Base-by-base conservation (phyloP, 2,797 vertebrate species). In the Poeciliopsis presidionis region DNA sequence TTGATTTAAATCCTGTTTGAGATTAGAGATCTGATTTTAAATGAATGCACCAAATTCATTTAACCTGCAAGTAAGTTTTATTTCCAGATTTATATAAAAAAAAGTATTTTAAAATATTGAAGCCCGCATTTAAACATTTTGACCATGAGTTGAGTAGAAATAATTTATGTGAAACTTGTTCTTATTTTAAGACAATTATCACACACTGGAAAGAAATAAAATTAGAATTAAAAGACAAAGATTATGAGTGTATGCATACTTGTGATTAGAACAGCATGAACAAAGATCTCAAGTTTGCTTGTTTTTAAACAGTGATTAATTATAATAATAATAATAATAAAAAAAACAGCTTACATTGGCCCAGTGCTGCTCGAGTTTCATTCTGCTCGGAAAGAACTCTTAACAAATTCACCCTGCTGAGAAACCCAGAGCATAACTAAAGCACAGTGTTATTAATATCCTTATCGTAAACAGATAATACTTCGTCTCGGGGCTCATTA, bases 381-480 rank as follows among this genome's bases (percentile, higher is more conserved):
- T 86, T 86, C 81, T 74, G 73, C 74, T 82, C 76, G 79, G 84
- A 82, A 85, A 84, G 81, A 83, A 33, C 79, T 76, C 75, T 77
- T 90, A 89, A 89, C 90, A 93, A 91, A 77, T 92, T 86, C 84
- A 79, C 74, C 86, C 84, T 75, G 3, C 73, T 74, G 85, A 90
- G 82, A 87, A 87, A 67, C 83, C 80, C 74, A 36, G 82, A 89
- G 88, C 90, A 90, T 91, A 91, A 93, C 89, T 93, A 93, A 91
- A 94, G 90, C 86, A 80, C 88, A 87, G 87, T 80, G 87, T 94
- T 94, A 95, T 95, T 94, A 93, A 94, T 94, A 94, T 94, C 94
- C 92, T 95, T 94, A 94, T 95, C 90, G 86, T 92, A 94, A 94
- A 94, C 92, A 93, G 92, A 95, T 95, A 94, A 94, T 93, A 80